A percentile compares a stretch with the other conserved stretches of the same genome.
phyloP scores from a whole-genome alignment of 1,140 invertebrate species.

The Callitettix versicolor region DNA sequence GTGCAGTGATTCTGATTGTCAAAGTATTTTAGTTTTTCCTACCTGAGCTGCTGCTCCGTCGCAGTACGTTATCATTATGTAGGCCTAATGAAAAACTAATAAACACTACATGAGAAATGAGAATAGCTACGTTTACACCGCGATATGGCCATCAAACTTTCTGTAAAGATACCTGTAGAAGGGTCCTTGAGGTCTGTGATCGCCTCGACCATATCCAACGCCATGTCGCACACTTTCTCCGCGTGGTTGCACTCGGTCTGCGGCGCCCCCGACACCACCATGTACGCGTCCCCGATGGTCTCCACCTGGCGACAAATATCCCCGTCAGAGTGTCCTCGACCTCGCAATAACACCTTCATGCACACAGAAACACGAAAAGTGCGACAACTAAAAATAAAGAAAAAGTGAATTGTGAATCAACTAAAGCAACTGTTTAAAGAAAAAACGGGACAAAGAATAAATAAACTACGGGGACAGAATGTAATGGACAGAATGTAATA shows the following conservation, averaged over 20 bases:
- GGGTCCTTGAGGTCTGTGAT: conserved; percentile 85
- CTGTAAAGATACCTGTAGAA: conserved; percentile 74
- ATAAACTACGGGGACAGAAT: background rate
- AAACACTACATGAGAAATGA: too few species aligned
- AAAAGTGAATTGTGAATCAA: conserved; percentile 6
- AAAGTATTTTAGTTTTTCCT: too few species aligned
- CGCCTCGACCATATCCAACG: conserved; percentile 89
- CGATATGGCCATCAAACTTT: too few species aligned
- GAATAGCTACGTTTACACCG: too few species aligned
- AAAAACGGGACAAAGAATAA: background rate
- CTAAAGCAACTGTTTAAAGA: background rate
- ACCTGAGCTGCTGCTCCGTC: too few species aligned
- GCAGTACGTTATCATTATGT: too few species aligned
- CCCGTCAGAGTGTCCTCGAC: background rate
- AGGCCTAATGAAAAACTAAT: too few species aligned
- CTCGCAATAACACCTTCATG: conserved; percentile 1
- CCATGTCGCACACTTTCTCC: conserved; percentile 90
- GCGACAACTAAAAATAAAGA: conserved; percentile 9
- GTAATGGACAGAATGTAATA: background rate
- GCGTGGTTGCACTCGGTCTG: conserved; percentile 83
- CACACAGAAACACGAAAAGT: background rate
- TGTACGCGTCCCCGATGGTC: conserved; percentile 93
- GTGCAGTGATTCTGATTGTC: too few species aligned
- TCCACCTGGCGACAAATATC: conserved; percentile 57
- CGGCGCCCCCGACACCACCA: conserved; percentile 92